Conservation (phyloP, 2,113 vertebrate genomes). For the Equus przewalskii region DNA sequence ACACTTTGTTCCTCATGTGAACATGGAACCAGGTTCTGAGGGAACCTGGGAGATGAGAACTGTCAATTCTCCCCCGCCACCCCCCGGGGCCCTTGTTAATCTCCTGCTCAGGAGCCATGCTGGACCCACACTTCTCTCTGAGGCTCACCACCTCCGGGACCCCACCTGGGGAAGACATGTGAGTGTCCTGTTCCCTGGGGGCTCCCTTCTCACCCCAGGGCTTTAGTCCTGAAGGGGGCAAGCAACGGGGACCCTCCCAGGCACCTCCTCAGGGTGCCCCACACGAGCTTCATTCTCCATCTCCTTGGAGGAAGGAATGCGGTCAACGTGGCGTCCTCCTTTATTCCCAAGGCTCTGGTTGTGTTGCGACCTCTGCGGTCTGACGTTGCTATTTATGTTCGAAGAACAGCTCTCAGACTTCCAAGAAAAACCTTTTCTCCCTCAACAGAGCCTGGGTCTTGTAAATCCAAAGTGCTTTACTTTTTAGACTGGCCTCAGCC, state of each 20-base stretch:
- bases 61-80: too few species aligned
- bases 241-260: rapidly evolving
- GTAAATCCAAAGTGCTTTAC: background rate
- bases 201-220: too few species aligned
- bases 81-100: background rate
- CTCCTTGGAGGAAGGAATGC: background rate
- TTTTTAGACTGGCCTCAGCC: background rate
- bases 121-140: background rate
- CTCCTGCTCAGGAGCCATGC: rapidly evolving
- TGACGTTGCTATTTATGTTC: background rate
- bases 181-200: background rate
- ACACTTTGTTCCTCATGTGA: too few species aligned
- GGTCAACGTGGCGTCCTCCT: rapidly evolving
- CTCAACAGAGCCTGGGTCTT: background rate
- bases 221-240: background rate
- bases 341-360: background rate
- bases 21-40: background rate
- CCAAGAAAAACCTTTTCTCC: background rate
- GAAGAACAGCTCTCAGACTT: background rate
- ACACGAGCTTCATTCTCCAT: background rate
- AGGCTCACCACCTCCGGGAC: background rate
- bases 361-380: background rate
- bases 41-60: too few species aligned
- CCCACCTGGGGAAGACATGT: background rate
- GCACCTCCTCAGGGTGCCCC: background rate